These are phyloP conservation scores for Ennomos quercinarius DNA, from an alignment of 2,888 invertebrate species.

Conservation along the genomic window DNA sequence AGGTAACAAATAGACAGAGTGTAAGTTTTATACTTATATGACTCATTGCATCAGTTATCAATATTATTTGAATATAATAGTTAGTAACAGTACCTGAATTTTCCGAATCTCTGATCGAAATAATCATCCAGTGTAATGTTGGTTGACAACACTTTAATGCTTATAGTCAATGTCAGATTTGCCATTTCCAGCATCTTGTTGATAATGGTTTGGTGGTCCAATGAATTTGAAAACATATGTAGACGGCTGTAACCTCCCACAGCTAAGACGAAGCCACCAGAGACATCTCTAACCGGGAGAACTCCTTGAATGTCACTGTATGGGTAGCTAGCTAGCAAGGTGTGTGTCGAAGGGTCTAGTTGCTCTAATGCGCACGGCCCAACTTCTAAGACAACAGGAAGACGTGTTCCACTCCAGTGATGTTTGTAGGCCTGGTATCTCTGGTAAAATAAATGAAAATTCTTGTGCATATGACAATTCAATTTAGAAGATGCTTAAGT, in stretches of 20 bases:
- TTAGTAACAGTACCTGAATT: constrained; percentile 88
- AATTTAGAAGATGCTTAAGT: no score
- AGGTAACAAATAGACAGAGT: no score
- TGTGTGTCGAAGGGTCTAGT: constrained; percentile 94
- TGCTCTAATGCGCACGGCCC: constrained; percentile 97
- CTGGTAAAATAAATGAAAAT: constrained; percentile 66
- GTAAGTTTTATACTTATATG: no score
- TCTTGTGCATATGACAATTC: no score
- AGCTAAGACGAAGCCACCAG: constrained; percentile 97
- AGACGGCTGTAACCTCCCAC: constrained; percentile 96
- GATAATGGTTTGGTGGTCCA: constrained; percentile 94
- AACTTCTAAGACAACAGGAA: constrained; percentile 95
- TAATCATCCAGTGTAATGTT: constrained; percentile 95
- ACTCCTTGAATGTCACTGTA: constrained; percentile 79
- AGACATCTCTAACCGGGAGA: constrained; percentile 92
- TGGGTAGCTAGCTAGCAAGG: constrained; percentile 88
- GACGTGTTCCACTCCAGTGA: constrained; percentile 97
- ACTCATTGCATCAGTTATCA: no score
- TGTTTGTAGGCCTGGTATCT: constrained; percentile 96
- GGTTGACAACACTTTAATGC: constrained; percentile 93
- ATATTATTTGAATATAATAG: no score
- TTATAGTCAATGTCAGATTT: constrained; percentile 91
- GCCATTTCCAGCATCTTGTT: constrained; percentile 94
- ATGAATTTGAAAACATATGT: constrained; percentile 93
- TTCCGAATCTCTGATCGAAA: constrained; percentile 94